Evolutionary conservation across 2,888 invertebrate genomes (phyloP), one percentile per base, ranked within the genome.

Genomic region (Priocnemis perturbator): DNA sequence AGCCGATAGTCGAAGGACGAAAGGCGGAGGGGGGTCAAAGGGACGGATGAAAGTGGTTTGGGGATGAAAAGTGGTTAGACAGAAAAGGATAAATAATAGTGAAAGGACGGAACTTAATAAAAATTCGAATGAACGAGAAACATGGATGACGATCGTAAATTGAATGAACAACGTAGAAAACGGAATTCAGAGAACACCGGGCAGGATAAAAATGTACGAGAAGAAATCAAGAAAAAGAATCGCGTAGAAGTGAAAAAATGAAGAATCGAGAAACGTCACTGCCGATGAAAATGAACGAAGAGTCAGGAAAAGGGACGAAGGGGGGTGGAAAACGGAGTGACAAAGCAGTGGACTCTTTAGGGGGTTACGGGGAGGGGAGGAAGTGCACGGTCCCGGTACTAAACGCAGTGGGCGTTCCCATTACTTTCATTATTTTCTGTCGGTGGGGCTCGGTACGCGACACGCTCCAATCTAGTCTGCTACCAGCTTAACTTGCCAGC

Each of bases 331-430:
- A 55, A 64, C 63, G 73, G 75, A 74, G 71, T 50, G 62, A 66
- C 65, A 71, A 73, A 76, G 68, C 66, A 66, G 62, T 63, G 67
- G 60, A 45, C 60, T 19, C 71, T 17, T 19, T 48, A 64, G 60
- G 58, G 45, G 58, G 19, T 15, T 21, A 64, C 60, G 67, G 63
- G 60, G 66, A 70, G 60, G 60, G 60, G 61, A 57, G 44, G 63
- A 60, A 62, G 59, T 60, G 72, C 69, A 73, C 64, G 62, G 76
- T 67, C 69, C 70, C 37, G 7, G 60, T 66, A 52, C 83, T 86
- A 88, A 88, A 89, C 88, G 87, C 84, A 88, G 85, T 89, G 89
- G 89, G 89, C 88, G 89, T 88, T 87, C 87, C 87, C 85, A 86
- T 88, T 88, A 88, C 87, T 88, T 87, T 87, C 84, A 87, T 87